Base-by-base conservation (phyloP, 2,113 vertebrate species). In the Plecturocebus donacophilus region DNA sequence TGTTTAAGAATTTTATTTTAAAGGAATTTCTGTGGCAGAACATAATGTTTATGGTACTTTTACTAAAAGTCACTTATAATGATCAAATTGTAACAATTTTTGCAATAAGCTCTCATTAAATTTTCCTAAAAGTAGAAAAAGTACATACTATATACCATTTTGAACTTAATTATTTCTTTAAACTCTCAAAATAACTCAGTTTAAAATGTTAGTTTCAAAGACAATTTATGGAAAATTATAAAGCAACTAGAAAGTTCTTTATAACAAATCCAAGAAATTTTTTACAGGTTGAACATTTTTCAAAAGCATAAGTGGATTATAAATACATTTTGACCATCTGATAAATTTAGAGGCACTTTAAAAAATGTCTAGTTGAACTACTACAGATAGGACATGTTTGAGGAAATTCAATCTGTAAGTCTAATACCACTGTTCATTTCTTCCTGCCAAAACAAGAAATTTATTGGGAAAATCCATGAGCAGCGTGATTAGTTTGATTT, bases 1-100 rank as follows among this genome's bases (percentile, higher is more conserved):
- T 71, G 19, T 64, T 96, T 68, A 42, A 93, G 56, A 94, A 89
- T 83, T 93, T 96, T 90, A 96, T 97, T 96, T 92, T 75, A 89
- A 86, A 96, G 23, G 12, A 25, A 91, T 96, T 86, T 97, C 30
- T 95, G 11, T 77, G 68, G 21, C 0, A 77, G 32, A 70, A 79
- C 13, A 80, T 35, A 83, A 40, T 38, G 0, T 90, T 32, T 79
- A 1, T 71, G 58, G 54, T 45, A 87, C 0, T 70, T 8, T 95
- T 87, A 87, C 21, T 71, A 38, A 94, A 84, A 81, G 54, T 93
- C 16, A 86, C 32, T 84, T 79, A 64, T 76, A 79, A 92, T 45
- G 49, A 27, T 75, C 61, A 97, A 89, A 91, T 94, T 38, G 6
- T 38, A 91, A 90, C 0, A 79, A 42, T 27, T 84, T 97, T 94